Percentiles rank a stretch among this genome's conserved stretches.
These are phyloP conservation scores for Odocoileus hemionus DNA, from an alignment of 2,113 vertebrate species.

Conservation along the genomic window DNA sequence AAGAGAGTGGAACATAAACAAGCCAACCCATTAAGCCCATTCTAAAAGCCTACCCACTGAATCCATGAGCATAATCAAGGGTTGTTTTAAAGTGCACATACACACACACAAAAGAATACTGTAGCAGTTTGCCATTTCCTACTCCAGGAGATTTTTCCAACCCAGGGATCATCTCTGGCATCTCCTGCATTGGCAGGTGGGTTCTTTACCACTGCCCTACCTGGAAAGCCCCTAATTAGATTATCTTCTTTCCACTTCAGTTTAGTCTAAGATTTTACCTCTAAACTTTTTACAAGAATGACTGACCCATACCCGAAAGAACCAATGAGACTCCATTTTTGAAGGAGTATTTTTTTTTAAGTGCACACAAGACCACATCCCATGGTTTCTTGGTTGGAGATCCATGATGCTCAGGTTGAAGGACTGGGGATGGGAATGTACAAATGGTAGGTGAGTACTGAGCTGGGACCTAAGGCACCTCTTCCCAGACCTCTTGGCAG, in stretches of 20 bases:
- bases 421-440: fast-evolving
- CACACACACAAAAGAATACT: neutral
- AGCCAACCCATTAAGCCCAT: neutral
- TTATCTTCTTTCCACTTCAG: neutral
- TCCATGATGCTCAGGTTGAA: neutral
- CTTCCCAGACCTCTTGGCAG: neutral
- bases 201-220: neutral
- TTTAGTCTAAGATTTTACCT: neutral
- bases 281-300: neutral
- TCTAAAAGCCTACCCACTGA: neutral
- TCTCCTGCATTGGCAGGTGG: neutral
- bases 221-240: neutral
- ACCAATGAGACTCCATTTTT: neutral
- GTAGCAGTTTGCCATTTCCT: neutral
- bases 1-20: neutral
- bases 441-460: too few species aligned
- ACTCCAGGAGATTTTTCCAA: neutral
- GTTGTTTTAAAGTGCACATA: neutral
- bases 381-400: neutral
- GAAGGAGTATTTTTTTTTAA: neutral
- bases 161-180: neutral
- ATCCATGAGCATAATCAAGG: neutral
- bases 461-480: neutral
- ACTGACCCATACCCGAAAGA: neutral
- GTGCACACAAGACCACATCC: neutral